Evolutionary conservation across 1,140 invertebrate species (phyloP), one percentile per base, ranked within the genome.

Genomic region (Psilanteris sp.): DNA sequence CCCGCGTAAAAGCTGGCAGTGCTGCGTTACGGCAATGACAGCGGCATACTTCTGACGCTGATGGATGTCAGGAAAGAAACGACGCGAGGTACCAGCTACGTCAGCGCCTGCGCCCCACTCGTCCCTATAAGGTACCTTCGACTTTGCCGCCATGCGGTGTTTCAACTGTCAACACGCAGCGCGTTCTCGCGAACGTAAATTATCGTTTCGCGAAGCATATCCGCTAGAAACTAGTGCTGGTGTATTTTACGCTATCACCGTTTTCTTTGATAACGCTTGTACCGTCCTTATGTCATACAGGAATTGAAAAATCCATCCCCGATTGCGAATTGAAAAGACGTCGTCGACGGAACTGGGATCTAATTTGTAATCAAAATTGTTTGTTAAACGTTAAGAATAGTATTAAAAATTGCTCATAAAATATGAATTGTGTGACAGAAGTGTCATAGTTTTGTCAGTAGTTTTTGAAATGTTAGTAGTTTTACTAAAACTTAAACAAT

Each of bases 161-260:
- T 88, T 85, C 81, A 84, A 85, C 81, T 86, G 86, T 87, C 83
- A 87, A 83, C 81, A 81, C 80, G 79, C 80, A 76, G 79, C 77
- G 78, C 77, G 77, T 75, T 70, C 73, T 77, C 70, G 68, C 74
- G 80, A 77, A 85, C 81, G 81, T 86, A 84, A 87, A 87, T 87
- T 87, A 85, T 80, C 64, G 57, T 59, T 66, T 71, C 16, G 52
- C 34, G 61, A 59, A 57, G 36, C 57, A 27, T 57, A 55, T 50
- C 27, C 34, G 29, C 16, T 34, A 76, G 81, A 80, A 82, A 81
- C 78, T 79, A 76, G 79, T 78, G 81, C 79, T 59, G 20, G 18
- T 3, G 76, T 43, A 79, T 72, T 82, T 82, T 81, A 83, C 83
- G 81, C 78, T 67, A 55, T 59, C 71, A 31, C 52, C 15, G 48